These are phyloP conservation scores for Archips xylosteana DNA, from an alignment of 2,888 invertebrate species.

Conservation along the genomic window DNA sequence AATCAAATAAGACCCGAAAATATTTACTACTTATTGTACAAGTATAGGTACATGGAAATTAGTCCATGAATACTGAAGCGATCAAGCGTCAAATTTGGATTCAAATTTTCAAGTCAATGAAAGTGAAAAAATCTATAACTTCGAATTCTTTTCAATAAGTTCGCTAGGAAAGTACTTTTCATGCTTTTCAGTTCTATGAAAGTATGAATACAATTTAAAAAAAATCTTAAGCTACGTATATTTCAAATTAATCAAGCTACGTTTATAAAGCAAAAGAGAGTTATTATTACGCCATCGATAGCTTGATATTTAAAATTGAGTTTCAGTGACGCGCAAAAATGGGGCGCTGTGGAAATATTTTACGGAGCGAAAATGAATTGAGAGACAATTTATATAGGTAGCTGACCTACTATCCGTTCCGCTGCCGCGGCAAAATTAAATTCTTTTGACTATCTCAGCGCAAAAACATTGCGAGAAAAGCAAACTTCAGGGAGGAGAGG, in stretches of 20 bases:
- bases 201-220: too few relatives aligned
- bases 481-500: background rate
- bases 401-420: constrained; percentile 53
- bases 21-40: background rate
- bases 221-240: too few relatives aligned
- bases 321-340: constrained; percentile 36
- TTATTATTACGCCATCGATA: constrained; percentile 10
- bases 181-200: too few relatives aligned
- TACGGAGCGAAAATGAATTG: constrained; percentile 47
- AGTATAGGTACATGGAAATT: background rate
- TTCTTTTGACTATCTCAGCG: constrained; percentile 43
- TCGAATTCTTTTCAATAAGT: too few relatives aligned
- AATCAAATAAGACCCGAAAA: constrained; percentile 4
- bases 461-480: constrained; percentile 7
- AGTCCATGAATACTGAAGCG: background rate
- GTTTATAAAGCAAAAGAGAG: constrained; percentile 11
- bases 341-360: constrained; percentile 46
- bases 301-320: constrained; percentile 44
- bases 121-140: too few relatives aligned
- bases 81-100: background rate
- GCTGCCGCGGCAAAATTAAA: constrained; percentile 53
- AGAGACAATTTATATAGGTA: constrained; percentile 52
- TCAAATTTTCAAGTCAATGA: background rate
- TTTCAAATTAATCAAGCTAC: background rate
- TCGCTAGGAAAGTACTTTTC: too few relatives aligned